Evolutionary conservation across 2,113 vertebrate genomes (phyloP), one percentile per base, ranked within the genome.

Genomic region (Triplophysa rosa): DNA sequence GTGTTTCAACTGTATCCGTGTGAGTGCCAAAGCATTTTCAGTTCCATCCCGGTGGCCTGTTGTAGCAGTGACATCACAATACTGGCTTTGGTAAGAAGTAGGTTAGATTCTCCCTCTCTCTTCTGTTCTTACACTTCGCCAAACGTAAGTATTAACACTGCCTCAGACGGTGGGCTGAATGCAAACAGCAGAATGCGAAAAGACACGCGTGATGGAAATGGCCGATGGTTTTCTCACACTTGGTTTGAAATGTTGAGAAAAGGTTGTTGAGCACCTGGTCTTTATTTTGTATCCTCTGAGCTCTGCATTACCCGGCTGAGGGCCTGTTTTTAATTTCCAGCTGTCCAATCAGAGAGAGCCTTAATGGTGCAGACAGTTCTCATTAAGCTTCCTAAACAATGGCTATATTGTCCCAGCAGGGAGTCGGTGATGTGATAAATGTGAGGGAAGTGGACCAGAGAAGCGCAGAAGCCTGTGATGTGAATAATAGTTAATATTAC

Each of bases 11-110:
- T 92, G 91, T 92, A 93, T 89, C 91, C 89, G 90, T 93, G 92
- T 92, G 91, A 91, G 91, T 92, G 92, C 66, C 89, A 92, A 93
- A 91, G 91, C 90, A 93, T 92, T 91, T 91, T 90, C 82, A 86
- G 88, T 92, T 88, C 89, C 87, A 88, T 89, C 85, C 84, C 85
- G 84, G 91, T 91, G 90, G 90, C 91, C 91, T 93, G 91, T 93
- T 85, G 91, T 92, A 92, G 92, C 92, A 93, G 91, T 93, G 91
- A 93, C 91, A 68, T 93, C 92, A 93, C 92, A 93, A 93, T 93
- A 92, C 90, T 90, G 91, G 90, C 91, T 88, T 92, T 92, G 91
- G 87, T 93, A 92, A 92, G 77, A 87, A 86, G 19, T 87, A 86
- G 84, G 79, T 69, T 83, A 84, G 74, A 86, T 42, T 79, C 84